Base-by-base conservation (phyloP, 2,113 vertebrate species). In the Ptilorrhoa leucosticta region DNA sequence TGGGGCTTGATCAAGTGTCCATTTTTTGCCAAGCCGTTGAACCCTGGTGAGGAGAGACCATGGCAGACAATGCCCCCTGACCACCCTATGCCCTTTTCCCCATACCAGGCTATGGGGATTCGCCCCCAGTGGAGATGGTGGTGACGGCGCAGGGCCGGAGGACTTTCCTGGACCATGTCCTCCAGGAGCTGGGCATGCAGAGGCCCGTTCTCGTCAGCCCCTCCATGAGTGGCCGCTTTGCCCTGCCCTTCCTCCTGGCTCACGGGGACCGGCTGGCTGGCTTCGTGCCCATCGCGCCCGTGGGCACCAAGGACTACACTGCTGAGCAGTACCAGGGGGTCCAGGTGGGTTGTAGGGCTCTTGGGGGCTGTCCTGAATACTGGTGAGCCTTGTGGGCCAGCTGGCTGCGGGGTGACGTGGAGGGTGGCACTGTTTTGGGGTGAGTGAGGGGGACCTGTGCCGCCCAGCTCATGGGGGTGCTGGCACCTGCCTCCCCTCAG, bases 151-250 rank as follows among this genome's bases (percentile, higher is more conserved):
- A 98, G 90, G 98, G 98, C 44, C 98, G 99, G 21, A 98, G 98
- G 11, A 97, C 98, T 65, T 98, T 99, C 48, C 97, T 99, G 60
- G 97, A 97, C 27, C 97, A 44, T 9, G 97, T 98, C 84, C 97
- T 99, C 81, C 98, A 96, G 91, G 97, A 98, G 30, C 95, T 99
- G 97, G 93, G 97, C 15, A 95, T 99, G 47, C 96, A 64, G 58
- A 97, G 97, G 11, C 97, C 98, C 0, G 98, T 99, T 65, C 96
- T 99, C 8, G 47, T 99, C 96, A 99, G 99, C 95, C 99, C 99
- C 2, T 99, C 99, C 4, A 98, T 99, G 98, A 99, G 99, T 0
- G 99, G 99, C 47, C 98, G 96, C 88, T 99, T 99, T 84, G 98
- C 99, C 53, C 93, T 99, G 87, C 99, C 99, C 14, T 99, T 99